Evolutionary conservation across 2,797 vertebrate species (phyloP).

Genomic region (Gouania willdenowi): DNA sequence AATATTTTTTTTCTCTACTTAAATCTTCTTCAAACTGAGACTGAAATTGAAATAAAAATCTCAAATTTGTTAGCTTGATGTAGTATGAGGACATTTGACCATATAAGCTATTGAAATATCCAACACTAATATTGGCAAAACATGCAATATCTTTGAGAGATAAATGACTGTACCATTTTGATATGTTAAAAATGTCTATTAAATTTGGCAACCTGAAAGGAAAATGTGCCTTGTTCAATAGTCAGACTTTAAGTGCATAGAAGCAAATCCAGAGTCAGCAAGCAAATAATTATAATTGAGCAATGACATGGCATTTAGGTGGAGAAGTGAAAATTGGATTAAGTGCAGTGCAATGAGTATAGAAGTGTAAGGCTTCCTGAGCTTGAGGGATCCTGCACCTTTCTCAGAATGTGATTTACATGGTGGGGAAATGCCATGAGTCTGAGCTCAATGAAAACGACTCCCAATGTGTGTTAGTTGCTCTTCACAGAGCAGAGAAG

Average conservation of each 20-base stretch:
- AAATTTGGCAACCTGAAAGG: too few relatives aligned
- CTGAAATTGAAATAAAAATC: too few relatives aligned
- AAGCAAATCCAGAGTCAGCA: background rate
- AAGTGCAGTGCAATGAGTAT: slow-evolving; percentile 8
- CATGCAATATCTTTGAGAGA: too few relatives aligned
- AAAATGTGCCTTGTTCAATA: background rate
- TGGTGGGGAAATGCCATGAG: background rate
- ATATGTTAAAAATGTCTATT: too few relatives aligned
- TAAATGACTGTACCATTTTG: too few relatives aligned
- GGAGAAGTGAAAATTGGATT: slow-evolving; percentile 3
- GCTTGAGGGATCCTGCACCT: slow-evolving; percentile 13
- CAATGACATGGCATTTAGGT: slow-evolving; percentile 8
- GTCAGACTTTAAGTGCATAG: background rate
- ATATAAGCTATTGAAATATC: too few relatives aligned
- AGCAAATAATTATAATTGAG: background rate
- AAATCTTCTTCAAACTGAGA: too few relatives aligned
- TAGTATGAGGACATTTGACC: too few relatives aligned
- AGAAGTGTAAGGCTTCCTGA: slow-evolving; percentile 9
- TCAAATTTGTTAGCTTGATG: too few relatives aligned
- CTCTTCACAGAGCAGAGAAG: background rate
- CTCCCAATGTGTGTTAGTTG: slow-evolving; percentile 1
- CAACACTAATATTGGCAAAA: too few relatives aligned
- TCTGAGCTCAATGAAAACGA: slow-evolving; percentile 13
- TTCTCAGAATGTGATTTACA: slow-evolving; percentile 4
- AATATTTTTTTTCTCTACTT: too few relatives aligned